Conservation (phyloP, 2,113 vertebrate species). For the Ursus arctos region DNA sequence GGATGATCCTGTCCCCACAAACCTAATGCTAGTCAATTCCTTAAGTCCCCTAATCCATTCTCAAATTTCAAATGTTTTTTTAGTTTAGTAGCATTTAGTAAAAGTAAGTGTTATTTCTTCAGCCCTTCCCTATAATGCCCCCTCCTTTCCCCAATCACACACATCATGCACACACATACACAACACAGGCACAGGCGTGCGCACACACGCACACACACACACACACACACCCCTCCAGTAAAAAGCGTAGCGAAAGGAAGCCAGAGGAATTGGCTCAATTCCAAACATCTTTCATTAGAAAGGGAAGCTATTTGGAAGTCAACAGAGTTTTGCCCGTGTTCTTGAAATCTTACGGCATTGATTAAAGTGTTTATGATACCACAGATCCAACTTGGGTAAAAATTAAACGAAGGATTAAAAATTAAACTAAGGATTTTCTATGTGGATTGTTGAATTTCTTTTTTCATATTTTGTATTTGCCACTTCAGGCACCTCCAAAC, state of each 20-base stretch:
- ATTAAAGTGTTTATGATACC: background rate
- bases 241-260: background rate
- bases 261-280: background rate
- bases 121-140: background rate
- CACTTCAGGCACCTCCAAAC: constrained; percentile 51
- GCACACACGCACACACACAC: background rate
- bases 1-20: background rate
- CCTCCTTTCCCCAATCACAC: background rate
- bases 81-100: no score
- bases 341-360: background rate
- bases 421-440: background rate
- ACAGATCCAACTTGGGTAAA: background rate
- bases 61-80: background rate
- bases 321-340: background rate
- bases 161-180: background rate
- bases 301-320: background rate
- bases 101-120: constrained; percentile 31
- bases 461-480: constrained; percentile 60
- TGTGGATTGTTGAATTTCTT: background rate
- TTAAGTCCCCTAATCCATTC: background rate
- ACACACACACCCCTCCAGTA: background rate
- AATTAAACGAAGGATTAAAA: background rate
- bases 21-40: background rate
- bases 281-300: background rate
- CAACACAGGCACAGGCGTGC: background rate